phyloP scores from a whole-genome alignment of 2,797 vertebrate species.

The Clarias fuscus region DNA sequence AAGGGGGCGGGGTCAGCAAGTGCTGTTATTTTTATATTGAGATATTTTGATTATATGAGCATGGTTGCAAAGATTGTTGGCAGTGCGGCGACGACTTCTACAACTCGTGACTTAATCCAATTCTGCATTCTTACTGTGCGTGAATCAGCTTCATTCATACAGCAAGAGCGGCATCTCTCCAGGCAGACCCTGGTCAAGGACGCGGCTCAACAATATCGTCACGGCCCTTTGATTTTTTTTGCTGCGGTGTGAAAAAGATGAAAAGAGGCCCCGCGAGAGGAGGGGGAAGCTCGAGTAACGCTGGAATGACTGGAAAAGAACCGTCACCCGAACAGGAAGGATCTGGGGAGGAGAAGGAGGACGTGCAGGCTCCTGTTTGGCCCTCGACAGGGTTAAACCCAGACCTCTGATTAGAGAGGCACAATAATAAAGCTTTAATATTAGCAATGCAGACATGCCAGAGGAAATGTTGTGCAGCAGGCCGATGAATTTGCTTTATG shows the following conservation, averaged over 20 bases:
- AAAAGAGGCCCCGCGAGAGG: slow-evolving; percentile 27
- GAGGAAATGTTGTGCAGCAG: slow-evolving; percentile 58
- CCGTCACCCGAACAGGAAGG: slow-evolving; percentile 69
- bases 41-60: too few relatives aligned
- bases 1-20: background rate
- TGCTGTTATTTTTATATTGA: too few relatives aligned
- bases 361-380: slow-evolving; percentile 48
- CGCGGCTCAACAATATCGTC: background rate
- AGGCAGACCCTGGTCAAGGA: background rate
- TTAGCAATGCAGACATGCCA: slow-evolving; percentile 57
- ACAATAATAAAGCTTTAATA: slow-evolving; percentile 62
- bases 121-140: background rate
- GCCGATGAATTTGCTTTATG: background rate
- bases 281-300: slow-evolving; percentile 35
- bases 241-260: slow-evolving; percentile 8
- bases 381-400: slow-evolving; percentile 42
- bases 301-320: slow-evolving; percentile 68
- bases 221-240: background rate
- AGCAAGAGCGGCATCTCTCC: background rate
- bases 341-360: slow-evolving; percentile 52
- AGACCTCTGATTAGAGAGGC: slow-evolving; percentile 68
- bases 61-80: too few relatives aligned
- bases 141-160: too few relatives aligned
- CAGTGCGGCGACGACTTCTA: background rate
- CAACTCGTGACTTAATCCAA: background rate